Base-by-base conservation (phyloP, 2,888 invertebrate genomes). In the Cyrtodaria siliqua region DNA sequence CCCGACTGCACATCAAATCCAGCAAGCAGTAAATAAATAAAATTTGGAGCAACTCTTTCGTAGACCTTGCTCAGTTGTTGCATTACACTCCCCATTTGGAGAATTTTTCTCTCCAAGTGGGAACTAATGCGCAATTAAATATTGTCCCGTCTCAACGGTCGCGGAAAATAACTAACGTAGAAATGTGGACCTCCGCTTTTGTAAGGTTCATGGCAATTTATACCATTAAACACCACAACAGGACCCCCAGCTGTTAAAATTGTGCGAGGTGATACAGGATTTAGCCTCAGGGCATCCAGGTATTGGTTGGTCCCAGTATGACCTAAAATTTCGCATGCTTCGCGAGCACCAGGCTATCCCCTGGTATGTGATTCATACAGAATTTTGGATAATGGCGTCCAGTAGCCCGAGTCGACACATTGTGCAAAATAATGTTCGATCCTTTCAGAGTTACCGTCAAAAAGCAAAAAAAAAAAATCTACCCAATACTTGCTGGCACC, bases 161-260 rank as follows among this genome's bases (percentile, higher is more conserved):
- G 1, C 23, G 27, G 18, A 64, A 64, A 42, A 64, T 55, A 14
- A 20, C 2, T 8, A 50, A 29, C 18, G 59, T 67, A 38, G 59
- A 67, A 2, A 18, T 24, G 4, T 59, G 67, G 59, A 67, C 49
- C n/a, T 24, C 59, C 1, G 67, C 67, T 8, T 59, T 63, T 20
- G 6, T 63, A 9, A 49, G 63, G 27, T 63, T 63, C 53, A 24
- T 40, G 38, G 63, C 52, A 12, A 18, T 63, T 6, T 63, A 63
- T 40, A 20, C 53, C 4, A 26, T 20, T n/a, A 50, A n/a, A n/a
- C n/a, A n/a, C n/a, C n/a, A n/a, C n/a, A n/a, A n/a, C n/a, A n/a
- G n/a, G n/a, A 55, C 1, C 44, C 53, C 16, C 24, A 53, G 16
- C 26, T 64, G 14, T 12, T 64, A 14, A 64, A 64, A 27, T 55